Conservation (phyloP, 2,113 vertebrate genomes). For the Sylvilagus bachmani region DNA sequence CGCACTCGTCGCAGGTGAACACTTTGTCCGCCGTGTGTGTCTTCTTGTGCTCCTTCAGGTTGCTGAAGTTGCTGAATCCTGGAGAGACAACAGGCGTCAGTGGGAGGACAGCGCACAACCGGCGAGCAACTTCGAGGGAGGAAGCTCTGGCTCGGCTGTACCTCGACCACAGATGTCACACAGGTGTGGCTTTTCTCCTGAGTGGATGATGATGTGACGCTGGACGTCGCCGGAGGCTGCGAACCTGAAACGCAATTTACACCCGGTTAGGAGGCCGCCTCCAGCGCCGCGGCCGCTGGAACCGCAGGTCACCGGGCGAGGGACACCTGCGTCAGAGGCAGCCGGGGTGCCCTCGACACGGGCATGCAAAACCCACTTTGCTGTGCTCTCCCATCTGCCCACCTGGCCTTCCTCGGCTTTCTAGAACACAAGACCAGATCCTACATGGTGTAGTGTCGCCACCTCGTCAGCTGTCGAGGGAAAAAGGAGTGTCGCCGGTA, state of each 20-base stretch:
- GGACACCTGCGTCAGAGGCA: too few species aligned
- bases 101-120: background rate
- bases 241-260: constrained; percentile 89
- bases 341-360: background rate
- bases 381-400: background rate
- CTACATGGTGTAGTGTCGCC: rapidly evolving
- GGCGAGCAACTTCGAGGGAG: rapidly evolving
- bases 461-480: too few species aligned
- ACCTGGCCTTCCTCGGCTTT: too few species aligned
- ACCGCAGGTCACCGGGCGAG: rapidly evolving
- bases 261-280: background rate
- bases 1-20: constrained; percentile 98
- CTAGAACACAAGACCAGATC: background rate
- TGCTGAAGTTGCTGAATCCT: constrained; percentile 99
- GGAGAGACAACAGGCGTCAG: constrained; percentile 51
- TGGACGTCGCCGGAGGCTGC: constrained; percentile 98
- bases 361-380: background rate
- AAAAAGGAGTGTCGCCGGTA: background rate
- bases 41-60: constrained; percentile 98
- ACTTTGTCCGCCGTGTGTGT: constrained; percentile 95
- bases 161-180: constrained; percentile 98
- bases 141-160: constrained; percentile 69
- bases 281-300: too few species aligned
- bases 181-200: constrained; percentile 96
- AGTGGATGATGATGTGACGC: constrained; percentile 97